Evolutionary conservation across 2,113 vertebrate species (phyloP), one percentile per base, ranked within the genome.

Genomic region (Phocoena sinus): DNA sequence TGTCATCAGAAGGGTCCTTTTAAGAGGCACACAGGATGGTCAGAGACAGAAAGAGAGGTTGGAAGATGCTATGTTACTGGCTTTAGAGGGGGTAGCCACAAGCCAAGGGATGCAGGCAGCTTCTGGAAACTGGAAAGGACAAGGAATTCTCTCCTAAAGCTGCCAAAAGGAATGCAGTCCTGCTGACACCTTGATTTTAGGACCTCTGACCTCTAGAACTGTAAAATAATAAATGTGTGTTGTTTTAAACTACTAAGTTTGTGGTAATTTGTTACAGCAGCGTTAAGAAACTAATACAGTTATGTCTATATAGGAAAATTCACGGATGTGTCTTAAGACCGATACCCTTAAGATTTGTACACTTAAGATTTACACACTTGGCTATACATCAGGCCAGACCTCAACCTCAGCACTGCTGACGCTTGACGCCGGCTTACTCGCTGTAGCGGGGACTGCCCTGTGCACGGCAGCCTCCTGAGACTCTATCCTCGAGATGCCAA

Each of bases 221-320:
- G n/a, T 9, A 31, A 87, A 33, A 20, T 38, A 20, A 47, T 13
- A 23, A 13, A 21, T 6, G 2, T 8, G 12, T 50, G 36, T 33
- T 76, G 50, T 58, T 28, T 50, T 6, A 47, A 92, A 23, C 36
- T 41, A 12, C 33, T 12, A 18, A 3, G 23, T 80, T 50, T 28
- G 26, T 26, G 28, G 67, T 21, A 6, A 8, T 5, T 13, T 11
- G n/a, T 47, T 15, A 11, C 5, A 9, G 9, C 3, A 2, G 13
- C 26, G 1, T 14, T 3, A 28, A n/a, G 65, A 62, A 23, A 33
- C 15, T 1, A 62, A 26, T 13, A n/a, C 9, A 1, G 2, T 2
- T 1, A 5, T 6, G 44, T 38, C n/a, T 1, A 0, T 2, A 6
- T 0, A 11, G 6, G n/a, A 26, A 56, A 17, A 8, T 4, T 38